Evolutionary conservation across 2,797 vertebrate species (phyloP), one percentile per base, ranked within the genome.

Genomic region (Myripristis murdjan): DNA sequence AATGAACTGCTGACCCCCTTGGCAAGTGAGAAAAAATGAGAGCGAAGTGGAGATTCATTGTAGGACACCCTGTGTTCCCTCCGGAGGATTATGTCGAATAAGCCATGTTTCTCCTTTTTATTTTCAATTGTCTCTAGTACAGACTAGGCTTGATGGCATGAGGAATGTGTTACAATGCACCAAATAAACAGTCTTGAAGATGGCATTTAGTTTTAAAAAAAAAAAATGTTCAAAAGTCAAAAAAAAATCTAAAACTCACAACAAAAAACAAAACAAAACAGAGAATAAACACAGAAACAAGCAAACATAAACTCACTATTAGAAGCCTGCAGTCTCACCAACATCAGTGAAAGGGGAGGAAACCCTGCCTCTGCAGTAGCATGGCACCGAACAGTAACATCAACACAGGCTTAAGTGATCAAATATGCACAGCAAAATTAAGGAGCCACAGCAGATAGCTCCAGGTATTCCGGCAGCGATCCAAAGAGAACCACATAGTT

Each of bases 41-140:
- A 69, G 58, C 55, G 46, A 43, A 7, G 61, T 15, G 58, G 41
- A 57, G 57, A 79, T 64, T 51, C 64, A 79, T 51, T 54, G 64
- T 47, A 24, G 46, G 49, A 66, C 69, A 77, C 48, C 56, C 65
- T 55, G 53, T 76, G 63, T 81, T 82, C 82, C 73, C 62, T 22
- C 47, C n/a, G 73, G 79, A 85, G 64, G 75, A 80, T 87, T 72
- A 79, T 69, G 83, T 82, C 70, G 75, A 87, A 81, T 79, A 84
- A 79, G 47, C 79, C 60, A 78, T 59, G 55, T 43, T 39, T 77
- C 66, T 70, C 71, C 61, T 48, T 41, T 48, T 76, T 62, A 83
- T 60, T 61, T 57, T 60, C 31, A 77, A 73, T 69, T 58, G 56
- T 47, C 43, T 75, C 44, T 14, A 59, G 54, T 47, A 56, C 39